phyloP scores from a whole-genome alignment of 2,113 vertebrate species.

The Numida meleagris region DNA sequence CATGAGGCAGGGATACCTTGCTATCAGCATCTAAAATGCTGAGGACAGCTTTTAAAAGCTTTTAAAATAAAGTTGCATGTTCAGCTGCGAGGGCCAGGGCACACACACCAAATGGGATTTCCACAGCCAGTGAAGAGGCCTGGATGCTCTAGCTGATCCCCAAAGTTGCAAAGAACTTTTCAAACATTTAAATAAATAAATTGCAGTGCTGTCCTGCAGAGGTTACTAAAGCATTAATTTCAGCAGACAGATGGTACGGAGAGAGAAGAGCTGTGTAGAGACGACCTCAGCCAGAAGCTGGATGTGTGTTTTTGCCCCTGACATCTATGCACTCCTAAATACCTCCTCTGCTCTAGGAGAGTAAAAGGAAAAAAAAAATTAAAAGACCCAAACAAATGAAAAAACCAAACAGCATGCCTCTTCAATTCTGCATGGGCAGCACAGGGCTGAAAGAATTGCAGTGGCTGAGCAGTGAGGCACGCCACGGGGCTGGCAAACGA shows the following conservation, averaged over 20 bases:
- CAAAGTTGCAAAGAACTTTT: background rate
- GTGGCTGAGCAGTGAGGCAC: background rate
- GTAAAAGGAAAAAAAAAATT: background rate
- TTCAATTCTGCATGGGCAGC: background rate
- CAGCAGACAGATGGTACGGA: background rate
- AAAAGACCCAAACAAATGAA: background rate
- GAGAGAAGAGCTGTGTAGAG: background rate
- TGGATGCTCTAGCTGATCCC: background rate
- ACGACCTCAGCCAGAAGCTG: background rate
- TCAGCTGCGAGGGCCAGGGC: background rate
- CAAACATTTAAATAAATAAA: slow-evolving; percentile 24
- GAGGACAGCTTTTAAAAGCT: background rate
- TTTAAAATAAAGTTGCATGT: no score
- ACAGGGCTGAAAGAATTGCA: background rate
- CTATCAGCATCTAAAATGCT: background rate
- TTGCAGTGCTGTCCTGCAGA: background rate
- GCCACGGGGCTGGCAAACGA: background rate
- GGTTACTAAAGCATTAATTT: slow-evolving; percentile 43
- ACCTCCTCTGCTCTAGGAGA: rapidly evolving
- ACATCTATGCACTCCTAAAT: background rate
- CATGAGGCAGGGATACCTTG: no score
- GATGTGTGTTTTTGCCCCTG: background rate
- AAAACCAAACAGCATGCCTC: background rate
- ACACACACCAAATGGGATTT: background rate
- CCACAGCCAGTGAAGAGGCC: background rate